Percentiles rank a stretch among this genome's conserved stretches.
Evolutionary conservation across 2,797 vertebrate genomes (phyloP).

Genomic region (Sphenopsis melanotis): DNA sequence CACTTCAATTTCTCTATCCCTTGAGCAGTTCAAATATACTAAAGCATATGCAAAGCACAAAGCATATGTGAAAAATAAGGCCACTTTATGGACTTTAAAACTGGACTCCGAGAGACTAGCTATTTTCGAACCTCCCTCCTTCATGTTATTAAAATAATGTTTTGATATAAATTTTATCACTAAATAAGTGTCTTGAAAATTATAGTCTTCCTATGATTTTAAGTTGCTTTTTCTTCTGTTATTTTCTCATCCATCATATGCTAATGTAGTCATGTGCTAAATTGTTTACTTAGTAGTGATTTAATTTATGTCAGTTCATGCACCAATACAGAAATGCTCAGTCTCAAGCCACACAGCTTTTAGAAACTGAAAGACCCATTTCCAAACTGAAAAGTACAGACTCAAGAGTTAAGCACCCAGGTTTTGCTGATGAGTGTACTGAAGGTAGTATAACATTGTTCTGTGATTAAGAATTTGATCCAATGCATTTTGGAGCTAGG

Average conservation of each 20-base stretch:
- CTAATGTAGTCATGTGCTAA: not conserved
- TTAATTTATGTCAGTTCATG: not conserved
- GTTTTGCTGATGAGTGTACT: not conserved
- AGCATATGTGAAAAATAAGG: not conserved
- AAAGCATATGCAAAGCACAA: not conserved
- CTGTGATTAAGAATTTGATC: not conserved
- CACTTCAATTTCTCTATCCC: not conserved
- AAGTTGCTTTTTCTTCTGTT: not conserved
- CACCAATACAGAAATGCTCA: not conserved
- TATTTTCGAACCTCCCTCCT: not conserved
- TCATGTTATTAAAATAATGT: not conserved
- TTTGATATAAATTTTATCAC: not conserved
- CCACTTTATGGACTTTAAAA: not conserved
- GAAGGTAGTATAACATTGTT: not conserved
- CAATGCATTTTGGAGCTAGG: not conserved
- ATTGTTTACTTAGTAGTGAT: not conserved
- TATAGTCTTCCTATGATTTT: not conserved
- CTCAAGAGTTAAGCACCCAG: not conserved
- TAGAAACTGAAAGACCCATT: not conserved
- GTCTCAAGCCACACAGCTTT: not conserved
- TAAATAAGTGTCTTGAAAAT: not conserved
- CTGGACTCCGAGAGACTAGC: not conserved
- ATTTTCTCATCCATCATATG: not conserved
- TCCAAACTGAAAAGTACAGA: not conserved
- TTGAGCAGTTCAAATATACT: not conserved